Evolutionary conservation across 2,797 vertebrate species (phyloP), one percentile per base, ranked within the genome.

Genomic region (Pitangus sulphuratus): DNA sequence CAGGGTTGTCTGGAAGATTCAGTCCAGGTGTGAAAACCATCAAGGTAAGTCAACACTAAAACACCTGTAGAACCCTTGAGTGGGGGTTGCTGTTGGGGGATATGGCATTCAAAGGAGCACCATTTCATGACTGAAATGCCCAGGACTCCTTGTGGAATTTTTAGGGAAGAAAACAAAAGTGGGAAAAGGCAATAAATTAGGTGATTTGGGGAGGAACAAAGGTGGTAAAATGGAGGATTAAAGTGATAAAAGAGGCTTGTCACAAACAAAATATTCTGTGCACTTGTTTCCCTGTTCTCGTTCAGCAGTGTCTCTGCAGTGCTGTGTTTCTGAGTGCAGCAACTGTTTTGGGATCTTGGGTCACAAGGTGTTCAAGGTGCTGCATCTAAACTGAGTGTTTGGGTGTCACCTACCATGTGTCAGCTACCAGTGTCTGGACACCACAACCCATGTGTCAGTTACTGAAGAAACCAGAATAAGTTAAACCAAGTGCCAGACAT

Each of bases 301-400:
- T 40, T 76, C 35, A 66, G 25, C 16, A 40, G 14, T 22, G 17
- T 53, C 21, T 42, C 12, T 37, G 16, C 8, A 64, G 10, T n/a
- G 48, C 22, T 75, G 18, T 1, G 0, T 66, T 79, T 89, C 20
- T 66, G 39, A 47, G 7, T 31, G 8, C 18, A 92, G 9, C 7
- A 60, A 6, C 9, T 24, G 4, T 0, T 4, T 19, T 22, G 11
- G 9, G 12, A 71, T 1, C 10, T 21, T 4, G 1, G 4, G 12
- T 42, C 22, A 19, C n/a, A 45, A 26, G n/a, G 7, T 50, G 12
- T 5, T 66, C 26, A 25, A 18, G 15, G 20, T 60, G 31, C 16
- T 25, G 4, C n/a, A 39, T 22, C 42, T 25, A 24, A 28, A 70
- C 7, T 1, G 9, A 37, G 20, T 35, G 7, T 48, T 31, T 69